A percentile compares a stretch with the other conserved stretches of the same genome.
phyloP scores from a whole-genome alignment of 1,140 invertebrate genomes.

The Drosophila baimaii region DNA sequence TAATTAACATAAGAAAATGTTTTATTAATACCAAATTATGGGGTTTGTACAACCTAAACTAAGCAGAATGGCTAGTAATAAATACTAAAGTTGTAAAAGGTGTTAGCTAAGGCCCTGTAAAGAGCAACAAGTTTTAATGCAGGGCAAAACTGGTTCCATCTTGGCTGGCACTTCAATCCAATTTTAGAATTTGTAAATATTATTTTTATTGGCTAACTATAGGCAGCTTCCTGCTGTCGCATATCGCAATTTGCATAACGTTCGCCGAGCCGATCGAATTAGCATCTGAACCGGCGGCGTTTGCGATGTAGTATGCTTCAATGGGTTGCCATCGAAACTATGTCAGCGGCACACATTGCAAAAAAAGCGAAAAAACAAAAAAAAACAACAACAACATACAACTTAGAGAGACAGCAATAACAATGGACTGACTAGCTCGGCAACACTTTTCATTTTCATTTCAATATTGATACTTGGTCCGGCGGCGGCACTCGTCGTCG shows the following conservation, averaged over 20 bases:
- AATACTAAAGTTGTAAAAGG: neutral
- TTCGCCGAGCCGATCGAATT: constrained; percentile 20
- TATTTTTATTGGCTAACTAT: constrained; percentile 12
- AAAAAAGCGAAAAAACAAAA: constrained; percentile 40
- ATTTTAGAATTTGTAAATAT: constrained; percentile 46
- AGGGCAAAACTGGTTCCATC: constrained; percentile 11
- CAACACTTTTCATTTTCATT: constrained; percentile 78
- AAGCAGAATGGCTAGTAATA: neutral
- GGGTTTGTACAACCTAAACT: neutral
- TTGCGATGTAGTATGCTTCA: constrained; percentile 36
- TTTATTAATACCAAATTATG: neutral
- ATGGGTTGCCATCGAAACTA: constrained; percentile 55
- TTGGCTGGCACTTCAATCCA: constrained; percentile 19
- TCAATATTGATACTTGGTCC: constrained; percentile 55
- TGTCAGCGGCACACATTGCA: constrained; percentile 73
- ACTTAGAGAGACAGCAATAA: constrained; percentile 41
- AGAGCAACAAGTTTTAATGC: neutral
- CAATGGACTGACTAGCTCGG: constrained; percentile 41
- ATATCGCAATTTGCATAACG: constrained; percentile 53
- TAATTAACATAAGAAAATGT: neutral
- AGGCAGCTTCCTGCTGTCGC: constrained; percentile 50
- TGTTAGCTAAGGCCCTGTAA: neutral
- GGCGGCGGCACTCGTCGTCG: constrained; percentile 27
- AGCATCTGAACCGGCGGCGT: constrained; percentile 29
- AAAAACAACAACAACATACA: constrained; percentile 57